phyloP scores from a whole-genome alignment of 2,888 invertebrate genomes.

The Stenotaenia linearis region DNA sequence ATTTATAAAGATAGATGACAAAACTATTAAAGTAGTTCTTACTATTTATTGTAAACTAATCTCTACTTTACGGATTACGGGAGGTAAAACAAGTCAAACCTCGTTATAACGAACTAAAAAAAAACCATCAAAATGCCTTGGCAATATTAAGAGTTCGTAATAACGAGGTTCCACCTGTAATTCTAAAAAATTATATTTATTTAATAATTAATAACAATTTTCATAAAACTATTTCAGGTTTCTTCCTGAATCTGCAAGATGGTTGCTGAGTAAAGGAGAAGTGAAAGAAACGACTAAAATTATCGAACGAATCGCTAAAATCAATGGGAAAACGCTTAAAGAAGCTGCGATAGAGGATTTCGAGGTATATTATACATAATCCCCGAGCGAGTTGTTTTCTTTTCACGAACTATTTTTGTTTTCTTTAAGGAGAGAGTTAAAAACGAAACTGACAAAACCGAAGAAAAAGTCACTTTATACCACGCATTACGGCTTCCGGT shows the following conservation, averaged over 20 bases:
- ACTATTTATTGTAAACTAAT: too few species aligned
- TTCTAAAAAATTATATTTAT: too few species aligned
- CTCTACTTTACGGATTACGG: too few species aligned
- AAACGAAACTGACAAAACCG: not conserved
- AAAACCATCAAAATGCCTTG: too few species aligned
- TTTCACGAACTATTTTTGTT: not conserved
- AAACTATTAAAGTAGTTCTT: too few species aligned
- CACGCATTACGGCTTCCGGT: slow-evolving; percentile 56
- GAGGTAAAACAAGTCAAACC: too few species aligned
- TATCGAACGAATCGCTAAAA: slow-evolving; percentile 69
- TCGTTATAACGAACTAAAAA: too few species aligned
- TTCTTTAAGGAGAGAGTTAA: slow-evolving; percentile 29
- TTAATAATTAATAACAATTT: not conserved
- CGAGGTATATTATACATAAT: slow-evolving; percentile 30
- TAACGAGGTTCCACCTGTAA: too few species aligned
- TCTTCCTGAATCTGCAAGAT: slow-evolving; percentile 60
- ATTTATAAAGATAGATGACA: too few species aligned
- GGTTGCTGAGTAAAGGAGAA: slow-evolving; percentile 80
- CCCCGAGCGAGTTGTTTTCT: not conserved
- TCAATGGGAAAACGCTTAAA: slow-evolving; percentile 58
- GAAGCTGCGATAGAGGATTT: slow-evolving; percentile 37
- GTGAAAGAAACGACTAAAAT: slow-evolving; percentile 71
- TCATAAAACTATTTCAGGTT: not conserved
- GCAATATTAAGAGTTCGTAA: too few species aligned
- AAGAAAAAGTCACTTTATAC: slow-evolving; percentile 48